Percentiles rank a stretch among this genome's conserved stretches.
Conservation (phyloP, 2,888 invertebrate genomes). For the Dendrolimus houi region DNA sequence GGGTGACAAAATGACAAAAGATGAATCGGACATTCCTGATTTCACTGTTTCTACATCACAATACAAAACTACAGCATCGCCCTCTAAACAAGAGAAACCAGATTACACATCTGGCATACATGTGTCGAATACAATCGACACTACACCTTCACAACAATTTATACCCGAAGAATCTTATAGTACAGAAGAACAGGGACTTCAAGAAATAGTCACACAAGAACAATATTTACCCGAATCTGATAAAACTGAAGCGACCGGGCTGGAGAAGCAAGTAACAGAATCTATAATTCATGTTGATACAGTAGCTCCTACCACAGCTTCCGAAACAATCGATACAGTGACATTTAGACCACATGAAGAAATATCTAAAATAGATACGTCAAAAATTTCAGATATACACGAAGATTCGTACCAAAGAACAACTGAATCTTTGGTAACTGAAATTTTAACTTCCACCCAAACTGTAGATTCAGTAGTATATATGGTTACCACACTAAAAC, state of each 20-base stretch:
- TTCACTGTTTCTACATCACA: background rate
- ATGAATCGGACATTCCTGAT: background rate
- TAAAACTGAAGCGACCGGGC: background rate
- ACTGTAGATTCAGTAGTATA: background rate
- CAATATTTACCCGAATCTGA: background rate
- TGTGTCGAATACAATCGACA: background rate
- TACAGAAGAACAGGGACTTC: background rate
- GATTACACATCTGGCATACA: background rate
- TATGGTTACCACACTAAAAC: background rate
- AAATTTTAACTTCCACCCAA: background rate
- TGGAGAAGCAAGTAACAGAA: background rate
- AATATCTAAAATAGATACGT: background rate
- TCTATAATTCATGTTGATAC: background rate
- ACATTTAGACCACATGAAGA: background rate
- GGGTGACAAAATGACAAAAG: background rate
- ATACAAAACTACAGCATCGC: background rate
- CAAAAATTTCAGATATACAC: background rate
- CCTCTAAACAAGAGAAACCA: background rate
- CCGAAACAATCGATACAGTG: background rate
- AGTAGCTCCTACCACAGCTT: background rate
- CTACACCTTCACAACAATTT: background rate
- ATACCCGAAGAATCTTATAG: background rate
- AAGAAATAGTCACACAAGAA: background rate
- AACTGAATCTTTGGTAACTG: background rate
- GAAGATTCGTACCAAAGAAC: background rate